These are phyloP conservation scores for Cataglyphis rosenhaueri DNA, from an alignment of 2,888 invertebrate species.

Conservation along the genomic window DNA sequence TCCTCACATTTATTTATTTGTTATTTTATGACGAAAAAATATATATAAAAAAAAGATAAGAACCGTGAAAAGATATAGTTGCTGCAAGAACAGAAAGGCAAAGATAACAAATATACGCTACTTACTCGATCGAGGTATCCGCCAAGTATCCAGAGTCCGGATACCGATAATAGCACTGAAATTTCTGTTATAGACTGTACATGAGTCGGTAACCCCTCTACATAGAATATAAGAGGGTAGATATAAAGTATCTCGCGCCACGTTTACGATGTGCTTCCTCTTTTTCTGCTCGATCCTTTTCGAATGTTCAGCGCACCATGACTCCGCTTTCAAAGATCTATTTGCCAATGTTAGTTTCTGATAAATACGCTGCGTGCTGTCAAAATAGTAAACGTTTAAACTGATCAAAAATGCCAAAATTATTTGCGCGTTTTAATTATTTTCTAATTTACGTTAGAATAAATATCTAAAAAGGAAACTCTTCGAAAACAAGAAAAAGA, in stretches of 20 bases:
- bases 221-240: constrained; percentile 66
- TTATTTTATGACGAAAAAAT: not conserved
- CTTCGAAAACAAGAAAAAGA: not conserved
- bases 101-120: not conserved
- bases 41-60: not conserved
- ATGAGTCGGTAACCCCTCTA: constrained; percentile 35
- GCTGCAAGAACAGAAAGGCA: constrained; percentile 10
- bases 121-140: constrained; percentile 4
- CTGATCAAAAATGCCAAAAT: not conserved
- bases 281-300: constrained; percentile 70
- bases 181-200: constrained; percentile 61
- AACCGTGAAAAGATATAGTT: not conserved
- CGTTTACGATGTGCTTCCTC: constrained; percentile 71
- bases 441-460: not conserved
- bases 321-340: constrained; percentile 33
- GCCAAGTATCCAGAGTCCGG: constrained; percentile 26
- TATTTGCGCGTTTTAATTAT: not conserved
- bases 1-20: not conserved
- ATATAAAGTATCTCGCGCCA: constrained; percentile 72
- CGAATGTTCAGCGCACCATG: constrained; percentile 55
- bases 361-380: not conserved
- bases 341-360: constrained; percentile 39
- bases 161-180: constrained; percentile 17
- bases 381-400: constrained; percentile 3
- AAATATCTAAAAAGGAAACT: not conserved